These are phyloP conservation scores for Neuroscelio doddi DNA, from an alignment of 2,888 invertebrate genomes.

Conservation along the genomic window DNA sequence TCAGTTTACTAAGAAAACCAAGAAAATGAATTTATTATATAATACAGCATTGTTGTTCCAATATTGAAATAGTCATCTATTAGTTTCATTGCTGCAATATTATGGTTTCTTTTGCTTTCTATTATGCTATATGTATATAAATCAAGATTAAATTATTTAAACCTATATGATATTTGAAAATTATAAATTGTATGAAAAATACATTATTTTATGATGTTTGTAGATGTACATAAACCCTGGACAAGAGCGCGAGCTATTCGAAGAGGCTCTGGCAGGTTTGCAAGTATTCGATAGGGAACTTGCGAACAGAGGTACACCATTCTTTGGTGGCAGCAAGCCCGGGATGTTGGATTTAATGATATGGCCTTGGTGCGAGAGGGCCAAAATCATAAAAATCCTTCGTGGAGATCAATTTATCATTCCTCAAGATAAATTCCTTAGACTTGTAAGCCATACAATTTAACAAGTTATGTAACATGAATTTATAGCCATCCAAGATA, in stretches of 20 bases:
- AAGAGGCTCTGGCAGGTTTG: conserved; percentile 75
- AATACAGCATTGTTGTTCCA: too few species aligned
- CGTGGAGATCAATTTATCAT: conserved; percentile 78
- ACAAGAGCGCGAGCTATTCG: conserved; percentile 71
- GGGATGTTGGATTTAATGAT: conserved; percentile 88
- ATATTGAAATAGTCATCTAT: too few species aligned
- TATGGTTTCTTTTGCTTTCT: too few species aligned
- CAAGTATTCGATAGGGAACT: conserved; percentile 80
- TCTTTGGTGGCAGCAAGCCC: conserved; percentile 80
- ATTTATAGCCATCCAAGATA: too few species aligned
- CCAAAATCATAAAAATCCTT: conserved; percentile 76
- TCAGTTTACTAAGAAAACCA: too few species aligned
- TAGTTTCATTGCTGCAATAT: too few species aligned
- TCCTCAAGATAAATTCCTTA: conserved; percentile 78
- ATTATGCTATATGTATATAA: too few species aligned
- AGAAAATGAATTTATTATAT: too few species aligned
- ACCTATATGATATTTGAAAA: too few species aligned
- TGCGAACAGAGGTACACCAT: conserved; percentile 76
- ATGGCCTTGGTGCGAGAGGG: conserved; percentile 88
- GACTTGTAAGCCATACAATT: conserved; percentile 75
- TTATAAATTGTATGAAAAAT: too few species aligned
- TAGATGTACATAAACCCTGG: conserved; percentile 54
- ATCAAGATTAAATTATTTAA: too few species aligned
- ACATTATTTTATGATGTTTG: conserved; percentile 4
- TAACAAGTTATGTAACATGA: not conserved